Percentiles rank a stretch among this genome's conserved stretches.
Conservation (phyloP, 2,113 vertebrate genomes). For the Megatriorchis doriae region DNA sequence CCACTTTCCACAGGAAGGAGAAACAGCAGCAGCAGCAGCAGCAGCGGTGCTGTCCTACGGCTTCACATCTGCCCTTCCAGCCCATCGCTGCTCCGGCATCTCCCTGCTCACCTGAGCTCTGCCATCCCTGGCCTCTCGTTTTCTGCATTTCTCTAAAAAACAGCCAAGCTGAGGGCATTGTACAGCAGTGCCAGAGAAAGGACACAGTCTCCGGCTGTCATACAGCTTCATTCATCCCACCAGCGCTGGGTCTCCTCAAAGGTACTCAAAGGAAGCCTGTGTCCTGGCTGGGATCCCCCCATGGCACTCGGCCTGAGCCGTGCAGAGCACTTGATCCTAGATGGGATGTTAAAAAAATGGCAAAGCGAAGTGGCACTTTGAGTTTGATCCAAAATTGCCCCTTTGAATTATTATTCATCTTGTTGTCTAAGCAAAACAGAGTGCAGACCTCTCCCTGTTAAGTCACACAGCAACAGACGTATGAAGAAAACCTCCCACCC, state of each 20-base stretch:
- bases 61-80: not conserved
- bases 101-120: not conserved
- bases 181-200: not conserved
- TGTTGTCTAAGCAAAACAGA: not conserved
- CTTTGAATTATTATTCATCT: not conserved
- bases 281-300: not conserved
- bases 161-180: rapidly evolving
- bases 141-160: not conserved
- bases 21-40: not conserved
- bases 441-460: not conserved
- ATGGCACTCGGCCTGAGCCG: rapidly evolving
- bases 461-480: not conserved
- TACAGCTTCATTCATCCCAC: not conserved
- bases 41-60: not conserved
- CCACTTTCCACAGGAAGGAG: not conserved
- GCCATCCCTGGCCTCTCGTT: not conserved
- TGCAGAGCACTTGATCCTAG: not conserved
- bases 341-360: not conserved
- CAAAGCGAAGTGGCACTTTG: not conserved
- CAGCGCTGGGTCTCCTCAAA: not conserved
- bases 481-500: not conserved
- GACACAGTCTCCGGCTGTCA: not conserved
- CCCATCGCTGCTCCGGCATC: not conserved
- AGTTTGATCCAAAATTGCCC: not conserved
- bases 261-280: not conserved